Percentiles rank a stretch among this genome's conserved stretches.
These are phyloP conservation scores for Syngnathus acus DNA, from an alignment of 2,797 vertebrate species.

Conservation along the genomic window DNA sequence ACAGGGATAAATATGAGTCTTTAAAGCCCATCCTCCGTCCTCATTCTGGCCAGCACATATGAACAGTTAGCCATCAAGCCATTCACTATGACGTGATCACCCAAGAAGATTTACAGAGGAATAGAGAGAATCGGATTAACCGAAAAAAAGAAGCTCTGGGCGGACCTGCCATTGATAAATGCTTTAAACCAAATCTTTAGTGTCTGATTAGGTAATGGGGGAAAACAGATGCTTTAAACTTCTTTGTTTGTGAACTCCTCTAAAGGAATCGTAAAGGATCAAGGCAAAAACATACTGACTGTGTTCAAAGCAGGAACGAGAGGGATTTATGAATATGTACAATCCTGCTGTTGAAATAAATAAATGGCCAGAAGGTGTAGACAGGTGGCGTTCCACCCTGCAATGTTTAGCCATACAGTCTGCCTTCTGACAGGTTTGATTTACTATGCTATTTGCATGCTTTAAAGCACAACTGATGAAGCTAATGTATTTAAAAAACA, in stretches of 20 bases:
- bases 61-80: conserved; percentile 43
- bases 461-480: conserved; percentile 49
- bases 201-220: conserved; percentile 43
- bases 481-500: conserved; percentile 33
- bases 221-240: conserved; percentile 20
- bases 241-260: not conserved
- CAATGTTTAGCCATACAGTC: conserved; percentile 61
- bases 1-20: conserved; percentile 44
- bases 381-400: conserved; percentile 68
- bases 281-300: conserved; percentile 5
- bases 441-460: conserved; percentile 54
- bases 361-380: conserved; percentile 54
- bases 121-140: conserved; percentile 58
- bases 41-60: conserved; percentile 41
- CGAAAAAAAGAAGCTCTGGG: conserved; percentile 37
- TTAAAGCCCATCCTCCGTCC: conserved; percentile 47
- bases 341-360: conserved; percentile 51
- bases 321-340: conserved; percentile 38
- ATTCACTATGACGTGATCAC: conserved; percentile 47
- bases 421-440: conserved; percentile 67
- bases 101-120: conserved; percentile 50
- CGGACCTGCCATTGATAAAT: conserved; percentile 45
- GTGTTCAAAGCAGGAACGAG: conserved; percentile 20
- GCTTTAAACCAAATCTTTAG: conserved; percentile 45
- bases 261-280: conserved; percentile 2